Base-by-base conservation (phyloP, 2,797 vertebrate genomes). In the Coilia nasus region DNA sequence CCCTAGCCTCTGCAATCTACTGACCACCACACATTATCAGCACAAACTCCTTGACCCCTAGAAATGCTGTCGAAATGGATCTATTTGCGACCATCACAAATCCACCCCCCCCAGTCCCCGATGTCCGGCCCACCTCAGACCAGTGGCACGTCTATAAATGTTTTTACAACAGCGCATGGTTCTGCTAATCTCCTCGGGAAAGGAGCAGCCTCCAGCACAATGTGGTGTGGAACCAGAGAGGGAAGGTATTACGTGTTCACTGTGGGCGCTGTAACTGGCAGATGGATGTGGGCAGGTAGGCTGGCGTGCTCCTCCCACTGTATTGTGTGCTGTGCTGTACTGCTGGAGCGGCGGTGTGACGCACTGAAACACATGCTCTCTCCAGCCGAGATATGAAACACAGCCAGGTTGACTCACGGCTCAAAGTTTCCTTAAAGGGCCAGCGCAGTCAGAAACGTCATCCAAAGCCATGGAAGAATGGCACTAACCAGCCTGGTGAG, bases 381-480 rank as follows among this genome's bases (percentile, higher is more conserved):
- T 84, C 85, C 56, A 41, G 35, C 75, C 12, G 35, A 86, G 81
- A 85, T 81, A 64, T 71, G 23, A 81, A 78, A 85, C 41, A 35
- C 47, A 85, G 85, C 7, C 67, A 81, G 25, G 35, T 3, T 90
- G 87, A 92, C 85, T 89, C 87, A 91, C 31, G 64, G 64, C 82
- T 85, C 82, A 86, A 83, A 60, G 62, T 57, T 54, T 11, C 75
- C 54, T 87, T 87, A 88, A 86, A 57, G 21, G 5, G 46, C 41
- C 62, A 83, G 31, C 57, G 19, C 14, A 54, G 50, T 54, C 50
- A 14, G 14, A n/a, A 84, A 31, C 41, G 35, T 57, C 44, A 59
- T 82, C 84, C 0, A 57, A 59, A 56, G 14, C 71, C 6, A 4
- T 23, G 12, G 12, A n/a, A 50, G 11, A 82, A 81, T 14, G 3